phyloP scores from a whole-genome alignment of 2,888 invertebrate genomes.

The Rapana venosa region DNA sequence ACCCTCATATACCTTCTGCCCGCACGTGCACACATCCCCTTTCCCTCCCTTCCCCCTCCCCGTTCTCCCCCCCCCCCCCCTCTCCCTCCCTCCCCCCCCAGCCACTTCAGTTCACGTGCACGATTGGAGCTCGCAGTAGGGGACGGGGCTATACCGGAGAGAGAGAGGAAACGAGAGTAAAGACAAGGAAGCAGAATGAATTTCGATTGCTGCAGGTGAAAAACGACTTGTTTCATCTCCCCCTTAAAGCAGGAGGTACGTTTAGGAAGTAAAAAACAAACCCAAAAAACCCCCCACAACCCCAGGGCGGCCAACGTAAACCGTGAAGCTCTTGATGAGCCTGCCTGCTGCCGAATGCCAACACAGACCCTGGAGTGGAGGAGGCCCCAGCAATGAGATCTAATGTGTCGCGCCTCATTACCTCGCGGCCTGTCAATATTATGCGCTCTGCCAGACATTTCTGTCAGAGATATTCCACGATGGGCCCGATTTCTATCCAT shows the following conservation, averaged over 20 bases:
- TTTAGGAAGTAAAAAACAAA: too few relatives aligned
- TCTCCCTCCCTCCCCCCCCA: neutral
- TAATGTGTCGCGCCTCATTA: conserved; percentile 42
- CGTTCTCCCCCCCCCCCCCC: neutral
- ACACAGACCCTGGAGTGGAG: neutral
- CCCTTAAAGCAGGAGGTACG: conserved; percentile 1
- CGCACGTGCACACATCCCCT: neutral
- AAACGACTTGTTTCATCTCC: conserved; percentile 31
- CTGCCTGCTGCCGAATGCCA: conserved; percentile 19
- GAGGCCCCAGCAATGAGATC: conserved; percentile 13
- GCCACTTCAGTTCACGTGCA: neutral
- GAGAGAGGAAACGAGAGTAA: neutral
- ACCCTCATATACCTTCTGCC: neutral
- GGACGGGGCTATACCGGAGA: neutral
- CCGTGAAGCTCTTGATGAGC: conserved; percentile 17
- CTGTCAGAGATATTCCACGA: conserved; percentile 29
- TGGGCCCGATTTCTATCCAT: conserved; percentile 33
- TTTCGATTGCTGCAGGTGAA: conserved; percentile 37
- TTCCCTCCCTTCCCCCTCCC: neutral
- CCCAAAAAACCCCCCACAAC: too few relatives aligned
- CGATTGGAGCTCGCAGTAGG: neutral
- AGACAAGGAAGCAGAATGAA: neutral
- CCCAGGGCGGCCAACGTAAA: conserved; percentile 28
- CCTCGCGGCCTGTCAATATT: conserved; percentile 40
- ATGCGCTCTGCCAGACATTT: conserved; percentile 38